Base-by-base conservation (phyloP, 1,140 invertebrate genomes). In the Phocides pigmalion region DNA sequence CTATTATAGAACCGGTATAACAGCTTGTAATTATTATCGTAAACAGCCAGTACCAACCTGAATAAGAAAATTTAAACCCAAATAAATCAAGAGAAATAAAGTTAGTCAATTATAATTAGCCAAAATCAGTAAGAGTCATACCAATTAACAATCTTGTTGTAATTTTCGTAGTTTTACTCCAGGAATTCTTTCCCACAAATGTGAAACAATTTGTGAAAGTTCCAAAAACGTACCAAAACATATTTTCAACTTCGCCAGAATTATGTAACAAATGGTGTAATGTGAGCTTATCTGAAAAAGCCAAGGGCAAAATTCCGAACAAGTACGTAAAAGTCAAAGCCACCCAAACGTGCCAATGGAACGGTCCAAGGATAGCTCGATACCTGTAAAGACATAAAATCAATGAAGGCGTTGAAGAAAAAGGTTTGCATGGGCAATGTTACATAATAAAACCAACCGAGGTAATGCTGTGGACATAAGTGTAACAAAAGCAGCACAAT, bases 141-240 rank as follows among this genome's bases (percentile, higher is more conserved):
- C 95, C 95, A 64, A 96, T 94, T 3, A 96, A 85, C 1, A 96
- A 58, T 65, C 94, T 92, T 1, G 95, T 95, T 0, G 95, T 94
- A 39, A 93, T 88, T 76, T 95, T 95, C n/a, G 93, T 93, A 0
- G 94, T 93, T 69, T 93, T 94, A 42, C 93, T 93, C 94, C 95
- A 95, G 0, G 95, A 94, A 59, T 94, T 93, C 68, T 93, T 93
- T 3, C 94, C 94, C 32, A 90, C 92, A 72, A 96, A 95, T 2
- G 94, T 94, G 65, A 96, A 96, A 65, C 94, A 94, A 73, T 96
- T 96, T 1, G 96, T 96, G 81, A 96, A 96, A 37, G 95, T 96
- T 6, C 95, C 95, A 69, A 96, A 96, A 12, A 96, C 95, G 79
- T 95, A 96, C 95, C 95, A 95, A 79, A 95, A 95, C 94, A 95